These are phyloP conservation scores for Patella ulyssiponensis DNA, from an alignment of 2,888 invertebrate species.

Conservation along the genomic window DNA sequence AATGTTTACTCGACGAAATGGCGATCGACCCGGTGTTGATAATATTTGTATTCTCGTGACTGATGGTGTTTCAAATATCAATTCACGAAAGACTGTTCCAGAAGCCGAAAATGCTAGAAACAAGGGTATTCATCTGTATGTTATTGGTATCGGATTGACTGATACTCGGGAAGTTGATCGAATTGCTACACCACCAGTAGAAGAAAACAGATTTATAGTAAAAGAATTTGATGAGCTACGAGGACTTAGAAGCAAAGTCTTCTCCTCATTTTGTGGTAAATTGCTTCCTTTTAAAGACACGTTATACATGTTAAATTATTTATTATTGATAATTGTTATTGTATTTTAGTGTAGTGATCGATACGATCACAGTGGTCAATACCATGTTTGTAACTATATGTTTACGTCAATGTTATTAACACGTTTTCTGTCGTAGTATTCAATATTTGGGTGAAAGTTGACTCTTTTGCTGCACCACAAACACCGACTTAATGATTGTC, in stretches of 20 bases:
- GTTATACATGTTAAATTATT: no score
- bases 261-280: slow-evolving; percentile 25
- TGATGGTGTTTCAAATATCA: slow-evolving; percentile 68
- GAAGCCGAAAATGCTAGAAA: slow-evolving; percentile 54
- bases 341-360: no score
- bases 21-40: slow-evolving; percentile 60
- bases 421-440: no score
- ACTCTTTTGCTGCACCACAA: no score
- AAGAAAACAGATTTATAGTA: slow-evolving; percentile 44
- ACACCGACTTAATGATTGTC: no score
- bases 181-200: slow-evolving; percentile 49
- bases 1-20: slow-evolving; percentile 57
- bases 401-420: no score
- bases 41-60: slow-evolving; percentile 64
- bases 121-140: slow-evolving; percentile 51
- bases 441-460: no score
- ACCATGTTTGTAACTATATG: no score
- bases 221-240: slow-evolving; percentile 45
- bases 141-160: slow-evolving; percentile 55
- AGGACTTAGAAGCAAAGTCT: slow-evolving; percentile 29
- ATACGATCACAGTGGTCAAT: no score
- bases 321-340: no score
- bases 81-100: slow-evolving; percentile 51
- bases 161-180: slow-evolving; percentile 46
- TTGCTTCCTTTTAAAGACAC: background rate